phyloP scores from a whole-genome alignment of 2,888 invertebrate genomes.

The Acrobasis repandana region DNA sequence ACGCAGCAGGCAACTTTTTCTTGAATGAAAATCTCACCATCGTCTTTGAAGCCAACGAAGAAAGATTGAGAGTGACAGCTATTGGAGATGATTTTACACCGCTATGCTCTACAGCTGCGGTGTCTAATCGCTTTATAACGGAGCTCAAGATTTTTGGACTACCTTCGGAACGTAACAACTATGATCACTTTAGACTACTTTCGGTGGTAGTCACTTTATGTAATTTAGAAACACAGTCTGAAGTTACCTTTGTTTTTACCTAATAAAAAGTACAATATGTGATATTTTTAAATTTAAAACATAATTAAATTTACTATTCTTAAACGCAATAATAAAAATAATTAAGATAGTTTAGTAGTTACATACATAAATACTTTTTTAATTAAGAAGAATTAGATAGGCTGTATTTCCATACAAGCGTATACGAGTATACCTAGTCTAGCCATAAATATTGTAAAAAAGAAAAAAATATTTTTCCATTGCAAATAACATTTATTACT shows the following conservation, averaged over 20 bases:
- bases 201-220: slow-evolving; percentile 53
- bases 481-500: no score
- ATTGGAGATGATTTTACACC: slow-evolving; percentile 46
- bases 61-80: slow-evolving; percentile 46
- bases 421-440: no score
- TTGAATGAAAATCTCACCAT: slow-evolving; percentile 51
- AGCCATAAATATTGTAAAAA: no score
- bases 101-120: slow-evolving; percentile 45
- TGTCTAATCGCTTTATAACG: slow-evolving; percentile 43
- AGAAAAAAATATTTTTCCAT: no score
- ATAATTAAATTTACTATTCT: no score
- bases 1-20: slow-evolving; percentile 57
- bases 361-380: no score
- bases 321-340: no score
- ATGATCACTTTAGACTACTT: slow-evolving; percentile 54
- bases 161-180: slow-evolving; percentile 62
- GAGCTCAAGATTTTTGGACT: slow-evolving; percentile 66
- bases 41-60: slow-evolving; percentile 48
- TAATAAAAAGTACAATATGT: not conserved
- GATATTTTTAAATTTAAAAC: no score
- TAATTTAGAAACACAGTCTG: slow-evolving; percentile 31
- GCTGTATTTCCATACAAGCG: no score
- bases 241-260: not conserved
- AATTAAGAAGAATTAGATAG: no score
- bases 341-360: no score